Evolutionary conservation across 2,797 vertebrate genomes (phyloP).

Genomic region (Rachycentron canadum): DNA sequence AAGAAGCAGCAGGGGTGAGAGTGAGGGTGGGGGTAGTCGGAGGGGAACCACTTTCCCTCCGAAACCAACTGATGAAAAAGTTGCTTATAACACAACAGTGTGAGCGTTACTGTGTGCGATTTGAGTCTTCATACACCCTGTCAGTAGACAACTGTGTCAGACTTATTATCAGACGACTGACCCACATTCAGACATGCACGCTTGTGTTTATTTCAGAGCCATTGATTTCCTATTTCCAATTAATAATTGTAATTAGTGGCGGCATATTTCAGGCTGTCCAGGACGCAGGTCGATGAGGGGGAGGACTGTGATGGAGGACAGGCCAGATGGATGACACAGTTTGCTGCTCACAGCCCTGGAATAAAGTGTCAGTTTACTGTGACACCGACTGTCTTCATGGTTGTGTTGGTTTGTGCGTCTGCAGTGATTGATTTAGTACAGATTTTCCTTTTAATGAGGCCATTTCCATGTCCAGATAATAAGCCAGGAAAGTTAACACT

Average conservation of each 20-base stretch:
- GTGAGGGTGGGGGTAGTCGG: neutral
- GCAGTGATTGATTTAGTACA: slow-evolving; percentile 30
- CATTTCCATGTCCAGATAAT: slow-evolving; percentile 53
- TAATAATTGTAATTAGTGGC: slow-evolving; percentile 98
- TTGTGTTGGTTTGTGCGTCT: neutral
- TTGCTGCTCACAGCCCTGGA: slow-evolving; percentile 49
- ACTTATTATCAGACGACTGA: slow-evolving; percentile 51
- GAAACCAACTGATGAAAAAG: slow-evolving; percentile 32
- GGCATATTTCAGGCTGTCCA: slow-evolving; percentile 88
- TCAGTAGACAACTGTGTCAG: slow-evolving; percentile 41
- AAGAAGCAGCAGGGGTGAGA: slow-evolving; percentile 5
- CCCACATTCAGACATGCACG: slow-evolving; percentile 60
- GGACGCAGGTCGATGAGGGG: slow-evolving; percentile 86
- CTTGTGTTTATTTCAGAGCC: slow-evolving; percentile 87
- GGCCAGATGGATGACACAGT: slow-evolving; percentile 88
- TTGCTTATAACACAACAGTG: neutral
- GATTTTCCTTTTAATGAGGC: slow-evolving; percentile 42
- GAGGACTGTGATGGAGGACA: slow-evolving; percentile 68
- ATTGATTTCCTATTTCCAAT: slow-evolving; percentile 99
- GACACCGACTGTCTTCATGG: slow-evolving; percentile 7
- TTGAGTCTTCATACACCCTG: neutral
- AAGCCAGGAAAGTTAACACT: neutral
- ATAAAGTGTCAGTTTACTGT: slow-evolving; percentile 40
- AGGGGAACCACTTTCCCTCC: slow-evolving; percentile 30
- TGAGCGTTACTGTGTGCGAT: neutral